Conservation (phyloP, 2,888 invertebrate genomes). For the Drosophila vallismaia region DNA sequence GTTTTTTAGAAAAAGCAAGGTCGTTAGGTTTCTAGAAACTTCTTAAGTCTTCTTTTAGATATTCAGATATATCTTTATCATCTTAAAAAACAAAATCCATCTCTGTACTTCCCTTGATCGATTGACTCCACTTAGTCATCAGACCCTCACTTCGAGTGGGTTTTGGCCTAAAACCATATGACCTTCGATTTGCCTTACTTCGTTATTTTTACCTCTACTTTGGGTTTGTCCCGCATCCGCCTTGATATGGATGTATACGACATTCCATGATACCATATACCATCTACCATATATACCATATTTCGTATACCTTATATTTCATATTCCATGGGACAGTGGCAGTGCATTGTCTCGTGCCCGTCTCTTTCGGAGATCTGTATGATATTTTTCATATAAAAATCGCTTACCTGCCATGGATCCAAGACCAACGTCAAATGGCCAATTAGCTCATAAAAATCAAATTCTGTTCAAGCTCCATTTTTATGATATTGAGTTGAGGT, state of each 20-base stretch:
- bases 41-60: too few relatives aligned
- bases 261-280: conserved; percentile 7
- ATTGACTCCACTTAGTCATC: not conserved
- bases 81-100: too few relatives aligned
- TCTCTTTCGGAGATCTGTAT: conserved; percentile 15
- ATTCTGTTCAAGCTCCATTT: conserved; percentile 66
- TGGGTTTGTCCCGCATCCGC: conserved; percentile 64
- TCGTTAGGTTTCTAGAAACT: too few relatives aligned
- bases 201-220: not conserved
- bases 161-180: not conserved
- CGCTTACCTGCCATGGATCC: conserved; percentile 59
- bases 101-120: not conserved
- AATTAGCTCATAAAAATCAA: conserved; percentile 78
- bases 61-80: too few relatives aligned
- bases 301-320: not conserved
- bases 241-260: conserved; percentile 19
- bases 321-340: conserved; percentile 41
- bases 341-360: conserved; percentile 67
- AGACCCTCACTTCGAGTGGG: not conserved
- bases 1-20: conserved; percentile 17
- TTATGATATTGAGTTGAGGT: conserved; percentile 49
- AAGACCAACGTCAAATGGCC: conserved; percentile 49
- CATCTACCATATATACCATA: not conserved
- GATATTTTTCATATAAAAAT: conserved; percentile 59
- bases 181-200: not conserved